A percentile compares a stretch with the other conserved stretches of the same genome.
Evolutionary conservation across 1,140 invertebrate genomes (phyloP).

Genomic region (Telenomus remus): DNA sequence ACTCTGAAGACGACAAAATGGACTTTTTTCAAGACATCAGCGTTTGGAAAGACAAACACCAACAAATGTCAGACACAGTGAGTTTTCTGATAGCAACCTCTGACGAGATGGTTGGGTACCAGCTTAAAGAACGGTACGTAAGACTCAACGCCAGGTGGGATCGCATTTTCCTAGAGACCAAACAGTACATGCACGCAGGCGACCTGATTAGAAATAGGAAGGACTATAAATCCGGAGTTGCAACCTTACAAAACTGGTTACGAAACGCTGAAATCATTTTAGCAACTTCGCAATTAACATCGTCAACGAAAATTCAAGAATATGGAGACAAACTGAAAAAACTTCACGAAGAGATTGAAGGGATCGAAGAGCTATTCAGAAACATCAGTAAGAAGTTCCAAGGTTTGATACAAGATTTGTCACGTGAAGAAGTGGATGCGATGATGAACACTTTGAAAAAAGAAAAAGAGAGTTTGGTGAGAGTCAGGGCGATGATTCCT

Average conservation of each 20-base stretch:
- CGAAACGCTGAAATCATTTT: conserved; percentile 84
- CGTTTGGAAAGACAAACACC: conserved; percentile 91
- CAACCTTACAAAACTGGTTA: conserved; percentile 87
- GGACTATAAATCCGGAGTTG: conserved; percentile 86
- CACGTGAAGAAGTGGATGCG: conserved; percentile 90
- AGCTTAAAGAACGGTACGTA: conserved; percentile 85
- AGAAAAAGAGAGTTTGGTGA: conserved; percentile 90
- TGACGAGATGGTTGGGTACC: conserved; percentile 83
- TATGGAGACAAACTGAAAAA: conserved; percentile 87
- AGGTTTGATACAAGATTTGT: conserved; percentile 90
- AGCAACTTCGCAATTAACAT: conserved; percentile 81
- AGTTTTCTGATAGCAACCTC: conserved; percentile 92
- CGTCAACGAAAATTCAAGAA: conserved; percentile 84
- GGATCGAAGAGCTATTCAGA: conserved; percentile 92
- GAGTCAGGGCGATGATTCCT: conserved; percentile 86
- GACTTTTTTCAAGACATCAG: conserved; percentile 93
- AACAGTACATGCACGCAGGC: conserved; percentile 91
- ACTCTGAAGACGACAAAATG: conserved; percentile 88
- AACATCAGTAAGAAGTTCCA: conserved; percentile 93
- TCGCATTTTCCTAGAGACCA: conserved; percentile 86
- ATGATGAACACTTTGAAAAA: conserved; percentile 93
- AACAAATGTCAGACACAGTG: conserved; percentile 87
- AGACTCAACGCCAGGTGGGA: conserved; percentile 87
- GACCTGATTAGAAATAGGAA: conserved; percentile 88
- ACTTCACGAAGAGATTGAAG: conserved; percentile 87